These are phyloP conservation scores for Amazona guildingii DNA, from an alignment of 2,113 vertebrate species.

Conservation along the genomic window DNA sequence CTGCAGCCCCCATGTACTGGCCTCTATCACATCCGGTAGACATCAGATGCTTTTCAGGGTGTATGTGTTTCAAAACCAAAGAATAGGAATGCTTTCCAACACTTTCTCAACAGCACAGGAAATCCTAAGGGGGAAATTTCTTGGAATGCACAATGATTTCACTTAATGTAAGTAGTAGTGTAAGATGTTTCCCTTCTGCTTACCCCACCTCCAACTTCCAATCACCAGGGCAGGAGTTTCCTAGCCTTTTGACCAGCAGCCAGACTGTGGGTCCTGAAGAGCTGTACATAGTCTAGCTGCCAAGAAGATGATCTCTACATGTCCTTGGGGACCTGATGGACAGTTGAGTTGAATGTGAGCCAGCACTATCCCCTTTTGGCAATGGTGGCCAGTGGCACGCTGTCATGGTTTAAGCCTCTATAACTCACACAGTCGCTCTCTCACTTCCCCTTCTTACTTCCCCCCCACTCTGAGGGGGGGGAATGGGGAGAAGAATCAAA, in stretches of 20 bases:
- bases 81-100: background rate
- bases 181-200: background rate
- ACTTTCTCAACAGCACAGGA: background rate
- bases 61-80: background rate
- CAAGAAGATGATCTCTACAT: background rate
- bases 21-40: background rate
- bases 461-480: too few relatives aligned
- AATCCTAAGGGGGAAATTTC: background rate
- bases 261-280: background rate
- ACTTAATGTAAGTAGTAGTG: background rate
- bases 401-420: too few relatives aligned
- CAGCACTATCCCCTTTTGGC: background rate
- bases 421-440: too few relatives aligned
- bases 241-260: background rate
- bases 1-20: rapidly evolving
- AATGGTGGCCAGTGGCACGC: background rate
- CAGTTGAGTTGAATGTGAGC: background rate
- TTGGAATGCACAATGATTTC: background rate
- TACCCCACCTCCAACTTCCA: background rate
- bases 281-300: background rate
- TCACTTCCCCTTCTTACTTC: too few relatives aligned
- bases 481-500: too few relatives aligned
- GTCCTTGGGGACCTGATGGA: background rate
- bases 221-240: background rate
- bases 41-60: background rate